Evolutionary conservation across 2,797 vertebrate genomes (phyloP).

Genomic region (Ibycter americanus): DNA sequence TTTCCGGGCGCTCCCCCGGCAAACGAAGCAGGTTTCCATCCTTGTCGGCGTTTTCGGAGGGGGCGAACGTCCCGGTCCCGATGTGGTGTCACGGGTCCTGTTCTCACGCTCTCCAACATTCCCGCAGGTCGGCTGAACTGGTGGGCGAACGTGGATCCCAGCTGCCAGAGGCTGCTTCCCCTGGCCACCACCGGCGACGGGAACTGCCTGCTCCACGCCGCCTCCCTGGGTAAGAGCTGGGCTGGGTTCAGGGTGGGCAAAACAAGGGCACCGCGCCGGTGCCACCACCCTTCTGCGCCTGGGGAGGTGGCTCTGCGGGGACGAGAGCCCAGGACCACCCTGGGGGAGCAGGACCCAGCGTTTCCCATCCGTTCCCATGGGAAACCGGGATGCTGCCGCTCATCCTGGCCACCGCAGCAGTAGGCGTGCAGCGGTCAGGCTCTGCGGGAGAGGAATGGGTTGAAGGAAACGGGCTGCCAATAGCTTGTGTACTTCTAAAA

Average conservation of each 20-base stretch:
- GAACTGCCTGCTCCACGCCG: constrained; percentile 94
- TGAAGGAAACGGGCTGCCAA: not conserved
- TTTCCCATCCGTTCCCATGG: rapidly evolving
- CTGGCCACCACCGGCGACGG: constrained; percentile 95
- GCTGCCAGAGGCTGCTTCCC: constrained; percentile 91
- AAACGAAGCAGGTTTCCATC: not conserved
- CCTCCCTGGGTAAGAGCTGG: constrained; percentile 87
- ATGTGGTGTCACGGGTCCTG: rapidly evolving
- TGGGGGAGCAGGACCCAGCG: rapidly evolving
- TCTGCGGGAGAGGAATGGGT: not conserved
- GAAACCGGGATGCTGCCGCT: rapidly evolving
- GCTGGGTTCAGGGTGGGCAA: rapidly evolving
- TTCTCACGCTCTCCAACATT: rapidly evolving
- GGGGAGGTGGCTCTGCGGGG: not conserved
- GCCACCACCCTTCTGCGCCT: not conserved
- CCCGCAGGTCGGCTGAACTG: constrained; percentile 91
- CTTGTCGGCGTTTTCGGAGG: rapidly evolving
- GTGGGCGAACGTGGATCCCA: constrained; percentile 91
- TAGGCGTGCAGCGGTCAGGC: rapidly evolving
- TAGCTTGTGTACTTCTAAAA: not conserved
- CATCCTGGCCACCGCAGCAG: rapidly evolving
- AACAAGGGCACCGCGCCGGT: rapidly evolving
- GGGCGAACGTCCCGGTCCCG: rapidly evolving
- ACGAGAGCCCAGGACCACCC: not conserved
- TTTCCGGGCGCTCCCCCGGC: rapidly evolving